phyloP scores from a whole-genome alignment of 2,888 invertebrate species.

The Fragum sueziense region DNA sequence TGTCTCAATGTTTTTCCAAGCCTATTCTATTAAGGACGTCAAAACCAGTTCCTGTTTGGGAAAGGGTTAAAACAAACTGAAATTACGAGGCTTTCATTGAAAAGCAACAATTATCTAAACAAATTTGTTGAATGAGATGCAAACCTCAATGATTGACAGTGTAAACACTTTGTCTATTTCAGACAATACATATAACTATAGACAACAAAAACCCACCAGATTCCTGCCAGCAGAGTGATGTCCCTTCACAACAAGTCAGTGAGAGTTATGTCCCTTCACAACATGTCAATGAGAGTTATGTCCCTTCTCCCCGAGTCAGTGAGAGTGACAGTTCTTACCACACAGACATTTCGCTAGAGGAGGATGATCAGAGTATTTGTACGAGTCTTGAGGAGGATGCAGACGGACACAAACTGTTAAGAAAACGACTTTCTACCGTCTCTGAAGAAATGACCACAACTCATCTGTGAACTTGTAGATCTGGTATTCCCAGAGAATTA shows the following conservation, averaged over 20 bases:
- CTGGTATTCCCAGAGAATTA: too few species aligned
- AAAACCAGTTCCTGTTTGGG: too few species aligned
- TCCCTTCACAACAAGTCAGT: conserved; percentile 21
- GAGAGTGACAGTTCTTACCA: conserved; percentile 48
- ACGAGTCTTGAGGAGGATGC: conserved; percentile 32
- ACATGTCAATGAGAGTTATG: conserved; percentile 12
- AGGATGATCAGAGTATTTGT: conserved; percentile 49
- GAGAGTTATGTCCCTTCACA: conserved; percentile 47
- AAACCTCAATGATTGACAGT: too few species aligned
- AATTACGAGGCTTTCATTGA: too few species aligned
- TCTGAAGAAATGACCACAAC: conserved; percentile 44
- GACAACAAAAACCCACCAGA: too few species aligned
- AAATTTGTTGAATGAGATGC: too few species aligned
- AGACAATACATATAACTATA: conserved; percentile 27
- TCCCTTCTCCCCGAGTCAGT: conserved; percentile 25
- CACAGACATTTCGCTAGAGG: conserved; percentile 40
- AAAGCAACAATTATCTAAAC: too few species aligned
- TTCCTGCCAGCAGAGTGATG: conserved; percentile 23
- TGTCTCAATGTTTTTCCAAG: too few species aligned
- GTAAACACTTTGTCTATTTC: not conserved
- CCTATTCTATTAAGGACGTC: too few species aligned
- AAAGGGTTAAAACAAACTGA: too few species aligned
- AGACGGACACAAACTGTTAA: conserved; percentile 34
- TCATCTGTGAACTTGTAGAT: not conserved
- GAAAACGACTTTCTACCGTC: conserved; percentile 59